phyloP scores from a whole-genome alignment of 2,797 vertebrate species.

The Anisognathus igniventris region DNA sequence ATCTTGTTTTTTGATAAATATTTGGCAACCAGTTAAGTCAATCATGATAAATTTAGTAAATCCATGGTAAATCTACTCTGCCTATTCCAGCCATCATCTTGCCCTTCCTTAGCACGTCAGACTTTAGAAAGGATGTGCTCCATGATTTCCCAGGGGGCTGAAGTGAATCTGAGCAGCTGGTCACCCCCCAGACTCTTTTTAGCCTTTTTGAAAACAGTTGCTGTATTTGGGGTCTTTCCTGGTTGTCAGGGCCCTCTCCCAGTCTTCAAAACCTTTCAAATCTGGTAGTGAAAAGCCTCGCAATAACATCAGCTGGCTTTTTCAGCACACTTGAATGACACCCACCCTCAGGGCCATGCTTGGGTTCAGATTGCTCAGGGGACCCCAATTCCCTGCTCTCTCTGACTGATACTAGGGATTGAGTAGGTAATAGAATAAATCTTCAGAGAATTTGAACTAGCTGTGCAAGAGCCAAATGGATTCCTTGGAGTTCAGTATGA shows the following conservation, averaged over 20 bases:
- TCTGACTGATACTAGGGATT: background rate
- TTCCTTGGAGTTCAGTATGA: background rate
- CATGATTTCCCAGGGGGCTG: conserved; percentile 28
- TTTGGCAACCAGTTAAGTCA: background rate
- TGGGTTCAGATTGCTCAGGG: background rate
- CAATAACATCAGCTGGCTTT: background rate
- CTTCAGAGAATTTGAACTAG: background rate
- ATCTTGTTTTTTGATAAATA: background rate
- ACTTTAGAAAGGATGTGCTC: background rate
- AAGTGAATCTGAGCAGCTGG: background rate
- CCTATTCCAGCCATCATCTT: background rate
- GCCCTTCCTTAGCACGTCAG: background rate
- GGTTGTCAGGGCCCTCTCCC: background rate
- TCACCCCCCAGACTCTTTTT: background rate
- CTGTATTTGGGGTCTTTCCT: background rate
- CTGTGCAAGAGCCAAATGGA: background rate
- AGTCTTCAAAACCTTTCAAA: background rate
- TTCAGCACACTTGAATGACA: background rate
- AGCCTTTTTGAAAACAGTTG: background rate
- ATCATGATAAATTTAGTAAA: conserved; percentile 15
- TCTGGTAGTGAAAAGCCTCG: background rate
- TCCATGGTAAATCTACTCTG: background rate
- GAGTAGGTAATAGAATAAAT: background rate
- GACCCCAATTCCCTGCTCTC: background rate
- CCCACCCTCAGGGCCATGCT: background rate